A percentile compares a stretch with the other conserved stretches of the same genome.
phyloP scores from a whole-genome alignment of 2,797 vertebrate species.

The Falco peregrinus region DNA sequence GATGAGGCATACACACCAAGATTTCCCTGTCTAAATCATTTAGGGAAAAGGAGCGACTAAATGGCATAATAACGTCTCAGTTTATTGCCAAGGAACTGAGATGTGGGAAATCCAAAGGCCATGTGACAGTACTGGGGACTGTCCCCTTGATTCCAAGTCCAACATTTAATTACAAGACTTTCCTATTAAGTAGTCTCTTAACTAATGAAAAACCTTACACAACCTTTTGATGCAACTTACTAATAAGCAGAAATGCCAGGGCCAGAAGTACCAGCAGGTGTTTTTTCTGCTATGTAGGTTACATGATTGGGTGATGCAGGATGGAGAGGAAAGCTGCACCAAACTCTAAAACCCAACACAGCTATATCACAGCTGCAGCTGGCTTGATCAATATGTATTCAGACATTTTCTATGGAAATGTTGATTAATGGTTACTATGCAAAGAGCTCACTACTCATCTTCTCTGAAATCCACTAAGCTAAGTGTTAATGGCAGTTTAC shows the following conservation, averaged over 20 bases:
- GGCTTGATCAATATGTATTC: constrained; percentile 39
- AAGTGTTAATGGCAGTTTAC: background rate
- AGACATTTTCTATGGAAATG: background rate
- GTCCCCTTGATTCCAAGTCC: background rate
- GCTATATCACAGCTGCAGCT: constrained; percentile 30
- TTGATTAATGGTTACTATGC: constrained; percentile 1
- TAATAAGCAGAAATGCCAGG: background rate
- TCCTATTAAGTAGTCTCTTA: background rate
- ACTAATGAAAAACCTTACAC: background rate
- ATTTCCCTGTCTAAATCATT: background rate
- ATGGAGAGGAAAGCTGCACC: constrained; percentile 1
- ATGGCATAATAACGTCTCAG: background rate
- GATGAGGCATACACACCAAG: background rate
- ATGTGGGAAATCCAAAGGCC: background rate
- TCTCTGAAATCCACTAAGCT: background rate
- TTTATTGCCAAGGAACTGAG: background rate
- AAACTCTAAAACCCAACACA: background rate
- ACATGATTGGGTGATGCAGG: background rate
- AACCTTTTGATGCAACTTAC: background rate
- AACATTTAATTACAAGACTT: background rate
- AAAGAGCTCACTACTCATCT: constrained; percentile 7
- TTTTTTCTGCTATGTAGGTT: background rate
- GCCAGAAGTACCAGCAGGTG: background rate
- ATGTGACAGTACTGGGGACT: background rate
- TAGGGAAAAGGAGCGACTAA: background rate